Percentiles rank a stretch among this genome's conserved stretches.
These are phyloP conservation scores for Labeo rohita DNA, from an alignment of 2,113 vertebrate genomes.

Conservation along the genomic window DNA sequence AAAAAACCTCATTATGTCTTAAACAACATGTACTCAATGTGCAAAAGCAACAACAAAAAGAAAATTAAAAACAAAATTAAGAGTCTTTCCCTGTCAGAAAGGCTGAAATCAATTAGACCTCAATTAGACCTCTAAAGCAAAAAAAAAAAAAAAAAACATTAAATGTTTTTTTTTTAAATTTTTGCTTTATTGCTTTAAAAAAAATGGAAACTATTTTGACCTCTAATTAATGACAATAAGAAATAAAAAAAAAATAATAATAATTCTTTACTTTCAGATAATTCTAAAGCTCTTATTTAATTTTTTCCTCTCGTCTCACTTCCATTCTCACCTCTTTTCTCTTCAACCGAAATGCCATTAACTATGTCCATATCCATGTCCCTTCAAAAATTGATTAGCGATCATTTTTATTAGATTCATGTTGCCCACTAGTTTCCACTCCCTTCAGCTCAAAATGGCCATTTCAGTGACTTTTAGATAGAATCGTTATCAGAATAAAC, in stretches of 20 bases:
- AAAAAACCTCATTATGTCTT: too few species aligned
- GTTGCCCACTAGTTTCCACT: background rate
- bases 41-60: background rate
- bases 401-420: background rate
- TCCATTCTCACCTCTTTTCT: background rate
- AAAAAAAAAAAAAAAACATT: too few species aligned
- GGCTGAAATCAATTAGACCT: background rate
- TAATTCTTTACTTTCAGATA: too few species aligned
- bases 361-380: background rate
- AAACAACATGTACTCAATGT: background rate
- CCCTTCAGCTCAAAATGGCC: background rate
- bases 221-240: background rate
- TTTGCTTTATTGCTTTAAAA: too few species aligned
- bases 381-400: background rate
- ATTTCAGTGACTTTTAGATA: background rate
- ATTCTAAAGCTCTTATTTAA: background rate
- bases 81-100: too few species aligned
- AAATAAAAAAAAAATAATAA: too few species aligned
- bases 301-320: background rate
- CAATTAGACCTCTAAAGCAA: background rate
- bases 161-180: too few species aligned
- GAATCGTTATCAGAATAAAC: conserved; percentile 53
- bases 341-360: background rate
- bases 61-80: too few species aligned
- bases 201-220: background rate